These are phyloP conservation scores for Hemicordylus capensis DNA, from an alignment of 2,113 vertebrate genomes.

Conservation along the genomic window DNA sequence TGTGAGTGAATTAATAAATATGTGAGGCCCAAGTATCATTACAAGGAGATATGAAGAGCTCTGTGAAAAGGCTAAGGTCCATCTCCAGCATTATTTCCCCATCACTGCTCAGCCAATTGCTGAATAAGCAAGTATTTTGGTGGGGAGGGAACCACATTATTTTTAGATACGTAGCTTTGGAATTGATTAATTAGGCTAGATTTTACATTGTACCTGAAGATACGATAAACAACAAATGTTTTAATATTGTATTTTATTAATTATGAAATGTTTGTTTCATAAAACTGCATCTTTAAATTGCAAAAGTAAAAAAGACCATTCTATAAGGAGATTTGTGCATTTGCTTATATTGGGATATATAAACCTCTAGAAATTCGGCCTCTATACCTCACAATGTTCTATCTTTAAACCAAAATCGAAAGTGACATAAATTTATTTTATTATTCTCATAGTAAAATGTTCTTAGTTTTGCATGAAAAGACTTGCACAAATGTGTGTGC, in stretches of 20 bases:
- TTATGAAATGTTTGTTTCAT: constrained; percentile 23
- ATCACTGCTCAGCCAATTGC: constrained; percentile 24
- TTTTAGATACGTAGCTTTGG: constrained; percentile 1
- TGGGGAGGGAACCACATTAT: constrained; percentile 22
- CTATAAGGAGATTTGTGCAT: constrained; percentile 17
- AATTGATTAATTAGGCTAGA: constrained; percentile 31
- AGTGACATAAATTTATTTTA: constrained; percentile 11
- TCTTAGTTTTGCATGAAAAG: constrained; percentile 32
- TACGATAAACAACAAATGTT: background rate
- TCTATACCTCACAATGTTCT: constrained; percentile 2
- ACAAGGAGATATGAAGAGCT: no score
- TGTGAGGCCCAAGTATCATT: background rate
- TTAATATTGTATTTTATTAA: background rate
- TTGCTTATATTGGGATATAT: constrained; percentile 17
- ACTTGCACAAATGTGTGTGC: background rate
- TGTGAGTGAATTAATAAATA: background rate
- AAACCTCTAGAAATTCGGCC: constrained; percentile 34
- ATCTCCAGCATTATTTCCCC: background rate
- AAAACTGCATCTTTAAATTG: background rate
- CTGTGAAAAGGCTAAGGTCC: background rate
- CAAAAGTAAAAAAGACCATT: background rate
- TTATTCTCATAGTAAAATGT: constrained; percentile 19
- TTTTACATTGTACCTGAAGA: background rate
- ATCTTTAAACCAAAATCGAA: background rate
- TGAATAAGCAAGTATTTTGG: constrained; percentile 10